Conservation (phyloP, 1,140 invertebrate genomes). For the Wiebesia pumilae region DNA sequence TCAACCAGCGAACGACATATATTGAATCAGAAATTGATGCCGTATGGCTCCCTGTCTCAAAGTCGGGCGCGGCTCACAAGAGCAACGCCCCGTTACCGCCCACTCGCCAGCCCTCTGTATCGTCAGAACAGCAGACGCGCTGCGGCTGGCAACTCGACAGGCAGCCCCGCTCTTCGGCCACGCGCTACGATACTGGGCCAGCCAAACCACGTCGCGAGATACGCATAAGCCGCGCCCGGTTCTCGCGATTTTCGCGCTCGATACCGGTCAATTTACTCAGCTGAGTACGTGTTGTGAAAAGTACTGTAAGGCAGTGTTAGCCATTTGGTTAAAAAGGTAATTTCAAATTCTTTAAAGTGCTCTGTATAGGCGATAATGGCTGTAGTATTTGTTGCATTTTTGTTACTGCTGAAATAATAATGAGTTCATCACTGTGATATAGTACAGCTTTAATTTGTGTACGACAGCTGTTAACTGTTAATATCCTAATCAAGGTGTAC, state of each 20-base stretch:
- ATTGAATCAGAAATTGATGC: not conserved
- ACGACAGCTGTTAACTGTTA: not conserved
- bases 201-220: not conserved
- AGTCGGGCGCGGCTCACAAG: constrained; percentile 8
- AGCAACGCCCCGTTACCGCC: constrained; percentile 41
- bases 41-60: not conserved
- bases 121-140: constrained; percentile 66
- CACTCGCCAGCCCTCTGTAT: constrained; percentile 64
- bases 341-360: not conserved
- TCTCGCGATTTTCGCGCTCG: not conserved
- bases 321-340: not conserved
- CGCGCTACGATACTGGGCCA: not conserved
- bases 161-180: constrained; percentile 61
- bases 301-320: not conserved
- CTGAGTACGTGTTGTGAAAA: not conserved
- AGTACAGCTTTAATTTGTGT: not conserved
- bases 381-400: not conserved
- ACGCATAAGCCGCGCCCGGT: not conserved
- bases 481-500: too few relatives aligned
- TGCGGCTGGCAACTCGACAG: constrained; percentile 73
- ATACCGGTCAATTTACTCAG: not conserved
- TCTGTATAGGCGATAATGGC: not conserved
- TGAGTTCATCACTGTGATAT: not conserved
- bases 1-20: not conserved
- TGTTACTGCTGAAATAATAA: not conserved